These are phyloP conservation scores for Alosa alosa DNA, from an alignment of 2,113 vertebrate genomes.

Conservation along the genomic window DNA sequence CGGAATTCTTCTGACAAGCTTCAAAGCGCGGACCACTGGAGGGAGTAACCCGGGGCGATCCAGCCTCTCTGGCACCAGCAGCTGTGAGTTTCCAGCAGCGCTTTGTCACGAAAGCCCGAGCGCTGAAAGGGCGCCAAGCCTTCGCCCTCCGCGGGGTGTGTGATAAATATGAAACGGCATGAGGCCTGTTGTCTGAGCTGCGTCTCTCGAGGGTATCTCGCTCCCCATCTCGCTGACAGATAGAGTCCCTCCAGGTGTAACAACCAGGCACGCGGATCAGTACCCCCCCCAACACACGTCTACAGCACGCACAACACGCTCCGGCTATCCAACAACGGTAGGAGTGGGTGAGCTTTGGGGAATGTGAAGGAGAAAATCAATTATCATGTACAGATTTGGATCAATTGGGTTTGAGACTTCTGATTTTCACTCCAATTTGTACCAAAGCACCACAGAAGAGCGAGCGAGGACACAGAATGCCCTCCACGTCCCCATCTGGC, in stretches of 20 bases:
- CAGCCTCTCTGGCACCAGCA: background rate
- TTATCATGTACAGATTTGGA: background rate
- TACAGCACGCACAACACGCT: background rate
- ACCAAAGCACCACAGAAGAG: background rate
- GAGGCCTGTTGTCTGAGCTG: background rate
- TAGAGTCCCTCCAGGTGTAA: no score
- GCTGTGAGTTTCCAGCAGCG: no score
- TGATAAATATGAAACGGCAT: conserved; percentile 21
- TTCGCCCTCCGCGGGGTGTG: no score
- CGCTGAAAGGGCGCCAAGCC: no score
- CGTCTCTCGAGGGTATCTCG: background rate
- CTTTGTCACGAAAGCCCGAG: no score
- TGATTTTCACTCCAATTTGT: background rate
- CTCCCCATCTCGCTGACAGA: background rate
- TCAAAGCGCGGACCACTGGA: conserved; percentile 30
- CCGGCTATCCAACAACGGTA: background rate
- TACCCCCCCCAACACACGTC: background rate
- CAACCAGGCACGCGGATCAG: no score
- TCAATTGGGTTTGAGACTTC: background rate
- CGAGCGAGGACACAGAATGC: background rate
- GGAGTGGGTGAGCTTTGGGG: background rate
- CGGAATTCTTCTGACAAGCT: conserved; percentile 44
- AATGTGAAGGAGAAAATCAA: background rate
- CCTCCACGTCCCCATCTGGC: background rate
- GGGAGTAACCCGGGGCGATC: conserved; percentile 2